Evolutionary conservation across 2,113 vertebrate genomes (phyloP), one percentile per base, ranked within the genome.

Genomic region (Sigmodon hispidus): DNA sequence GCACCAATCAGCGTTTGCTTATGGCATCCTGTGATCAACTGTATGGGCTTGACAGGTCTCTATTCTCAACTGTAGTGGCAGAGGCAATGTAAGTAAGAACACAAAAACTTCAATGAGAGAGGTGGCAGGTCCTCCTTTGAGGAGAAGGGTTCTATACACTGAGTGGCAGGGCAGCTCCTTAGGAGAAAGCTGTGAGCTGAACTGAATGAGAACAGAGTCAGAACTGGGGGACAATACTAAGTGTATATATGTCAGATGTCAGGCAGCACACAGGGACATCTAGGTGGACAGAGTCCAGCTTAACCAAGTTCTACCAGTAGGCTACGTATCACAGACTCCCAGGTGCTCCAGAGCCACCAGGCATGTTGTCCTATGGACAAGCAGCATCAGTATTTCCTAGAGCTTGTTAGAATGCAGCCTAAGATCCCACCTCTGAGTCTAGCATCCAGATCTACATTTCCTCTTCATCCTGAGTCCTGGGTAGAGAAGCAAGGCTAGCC

Each of bases 231-330:
- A 29, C 45, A 21, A 16, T 11, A 21, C 29, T 80, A 34, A 0
- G 5, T 1, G 0, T 0, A 10, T 7, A 1, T 17, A 10, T 7
- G 1, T 17, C 45, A 11, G 59, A 16, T 50, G 8, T 15, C 45
- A 3, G 0, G 10, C 36, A 8, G 0, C 45, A 48, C 36, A n/a
- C 1, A 21, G 50, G 16, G 72, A 15, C 2, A 48, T 17, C 11
- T 2, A 24, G 6, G 5, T 1, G 31, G 55, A 34, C 26, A 2
- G 2, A 22, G 13, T 34, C 16, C 0, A 4, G 72, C 22, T 1
- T 8, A 1, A 29, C n/a, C 15, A 7, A 26, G 29, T 0, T 26
- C 26, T 61, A 48, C 34, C 65, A 73, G 67, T 9, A 5, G 43
- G 29, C 76, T 3, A 2, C 26, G 31, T 12, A 34, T 67, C 17